Percentiles rank a stretch among this genome's conserved stretches.
Evolutionary conservation across 2,797 vertebrate species (phyloP).

Genomic region (Lepus townsendii): DNA sequence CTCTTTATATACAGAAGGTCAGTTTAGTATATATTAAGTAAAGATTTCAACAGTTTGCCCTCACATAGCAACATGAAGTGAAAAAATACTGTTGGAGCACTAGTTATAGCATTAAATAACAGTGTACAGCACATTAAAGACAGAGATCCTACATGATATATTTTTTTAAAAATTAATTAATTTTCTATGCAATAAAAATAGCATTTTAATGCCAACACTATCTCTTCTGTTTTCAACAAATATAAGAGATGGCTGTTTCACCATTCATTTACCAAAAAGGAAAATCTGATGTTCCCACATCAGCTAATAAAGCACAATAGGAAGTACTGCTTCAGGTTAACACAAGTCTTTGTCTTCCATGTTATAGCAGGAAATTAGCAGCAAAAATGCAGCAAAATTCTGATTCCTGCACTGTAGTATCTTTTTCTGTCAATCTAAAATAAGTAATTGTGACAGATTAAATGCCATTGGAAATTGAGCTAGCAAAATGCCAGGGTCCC

Average conservation of each 20-base stretch:
- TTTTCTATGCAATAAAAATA: background rate
- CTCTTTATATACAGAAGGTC: no score
- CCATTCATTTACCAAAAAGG: background rate
- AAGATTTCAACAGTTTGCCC: no score
- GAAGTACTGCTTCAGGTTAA: background rate
- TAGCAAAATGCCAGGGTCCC: background rate
- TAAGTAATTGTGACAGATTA: background rate
- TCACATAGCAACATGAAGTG: no score
- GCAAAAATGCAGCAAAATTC: slow-evolving; percentile 20
- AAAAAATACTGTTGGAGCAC: no score
- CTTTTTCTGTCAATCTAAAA: background rate
- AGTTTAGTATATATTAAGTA: no score
- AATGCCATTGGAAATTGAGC: slow-evolving; percentile 2
- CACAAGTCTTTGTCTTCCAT: background rate
- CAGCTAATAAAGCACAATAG: background rate
- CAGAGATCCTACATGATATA: no score
- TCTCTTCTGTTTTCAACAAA: slow-evolving; percentile 37
- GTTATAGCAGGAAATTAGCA: slow-evolving; percentile 16
- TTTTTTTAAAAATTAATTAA: no score
- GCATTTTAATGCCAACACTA: background rate
- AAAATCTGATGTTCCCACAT: background rate
- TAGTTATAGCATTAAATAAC: no score
- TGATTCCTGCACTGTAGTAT: background rate
- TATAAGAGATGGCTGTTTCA: background rate
- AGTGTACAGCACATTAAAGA: no score